Conservation (phyloP, 2,888 invertebrate species). For the Eupithecia dodoneata region DNA sequence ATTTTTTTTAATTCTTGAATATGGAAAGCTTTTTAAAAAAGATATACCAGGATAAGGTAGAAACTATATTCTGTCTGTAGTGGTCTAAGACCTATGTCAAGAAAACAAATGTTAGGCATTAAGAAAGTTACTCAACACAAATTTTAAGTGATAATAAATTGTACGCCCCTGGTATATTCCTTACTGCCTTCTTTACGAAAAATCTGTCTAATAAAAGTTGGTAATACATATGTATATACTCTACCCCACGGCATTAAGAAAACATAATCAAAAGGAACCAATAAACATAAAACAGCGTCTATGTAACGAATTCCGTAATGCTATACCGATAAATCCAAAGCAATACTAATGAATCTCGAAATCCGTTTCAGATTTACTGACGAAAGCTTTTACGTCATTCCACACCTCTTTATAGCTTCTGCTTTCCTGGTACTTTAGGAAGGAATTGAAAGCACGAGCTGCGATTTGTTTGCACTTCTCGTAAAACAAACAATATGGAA, state of each 20-base stretch:
- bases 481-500: background rate
- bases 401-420: conserved; percentile 13
- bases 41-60: background rate
- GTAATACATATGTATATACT: background rate
- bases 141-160: background rate
- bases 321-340: conserved; percentile 30
- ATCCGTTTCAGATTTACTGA: conserved; percentile 31
- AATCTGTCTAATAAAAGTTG: background rate
- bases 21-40: background rate
- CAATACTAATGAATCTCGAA: conserved; percentile 34
- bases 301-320: conserved; percentile 26
- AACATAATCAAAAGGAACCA: conserved; percentile 18
- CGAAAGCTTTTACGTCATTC: conserved; percentile 19
- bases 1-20: background rate
- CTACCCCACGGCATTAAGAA: conserved; percentile 12
- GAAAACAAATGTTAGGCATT: background rate
- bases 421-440: conserved; percentile 12
- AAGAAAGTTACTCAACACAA: background rate
- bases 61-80: background rate
- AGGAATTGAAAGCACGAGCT: background rate
- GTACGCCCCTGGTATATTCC: background rate
- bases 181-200: background rate
- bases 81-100: background rate
- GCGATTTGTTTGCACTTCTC: background rate
- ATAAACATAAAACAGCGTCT: conserved; percentile 21